These are phyloP conservation scores for Antennarius maculatus DNA, from an alignment of 2,797 vertebrate species.

Conservation along the genomic window DNA sequence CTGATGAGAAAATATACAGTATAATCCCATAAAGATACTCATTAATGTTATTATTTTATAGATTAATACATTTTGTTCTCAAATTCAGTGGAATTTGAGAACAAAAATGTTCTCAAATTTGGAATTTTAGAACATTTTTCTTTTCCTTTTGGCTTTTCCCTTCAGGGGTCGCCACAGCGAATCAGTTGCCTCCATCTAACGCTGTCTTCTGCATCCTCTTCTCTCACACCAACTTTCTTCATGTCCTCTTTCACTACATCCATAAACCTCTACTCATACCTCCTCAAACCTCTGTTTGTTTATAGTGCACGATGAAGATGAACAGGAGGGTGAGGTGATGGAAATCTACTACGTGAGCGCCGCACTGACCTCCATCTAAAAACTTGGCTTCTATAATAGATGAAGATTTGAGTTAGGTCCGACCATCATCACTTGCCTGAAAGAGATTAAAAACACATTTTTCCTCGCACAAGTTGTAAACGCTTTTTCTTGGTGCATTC, in stretches of 20 bases:
- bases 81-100: not conserved
- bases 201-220: no score
- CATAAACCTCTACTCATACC: no score
- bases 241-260: no score
- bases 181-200: no score
- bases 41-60: not conserved
- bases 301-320: conserved; percentile 27
- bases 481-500: conserved; percentile 82
- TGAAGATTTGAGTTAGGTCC: conserved; percentile 76
- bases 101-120: no score
- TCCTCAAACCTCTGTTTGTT: conserved; percentile 24
- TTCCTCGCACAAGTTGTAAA: conserved; percentile 80
- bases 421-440: conserved; percentile 78
- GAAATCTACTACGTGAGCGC: conserved; percentile 65
- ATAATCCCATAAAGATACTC: not conserved
- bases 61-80: not conserved
- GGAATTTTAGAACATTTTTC: no score
- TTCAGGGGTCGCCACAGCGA: no score
- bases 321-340: conserved; percentile 31
- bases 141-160: no score
- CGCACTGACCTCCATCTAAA: conserved; percentile 62
- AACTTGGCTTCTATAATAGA: conserved; percentile 70
- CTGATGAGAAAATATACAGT: not conserved
- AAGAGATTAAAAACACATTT: conserved; percentile 86
- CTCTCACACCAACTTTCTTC: no score